Conservation (phyloP, 2,797 vertebrate species). For the Eremophila alpestris region DNA sequence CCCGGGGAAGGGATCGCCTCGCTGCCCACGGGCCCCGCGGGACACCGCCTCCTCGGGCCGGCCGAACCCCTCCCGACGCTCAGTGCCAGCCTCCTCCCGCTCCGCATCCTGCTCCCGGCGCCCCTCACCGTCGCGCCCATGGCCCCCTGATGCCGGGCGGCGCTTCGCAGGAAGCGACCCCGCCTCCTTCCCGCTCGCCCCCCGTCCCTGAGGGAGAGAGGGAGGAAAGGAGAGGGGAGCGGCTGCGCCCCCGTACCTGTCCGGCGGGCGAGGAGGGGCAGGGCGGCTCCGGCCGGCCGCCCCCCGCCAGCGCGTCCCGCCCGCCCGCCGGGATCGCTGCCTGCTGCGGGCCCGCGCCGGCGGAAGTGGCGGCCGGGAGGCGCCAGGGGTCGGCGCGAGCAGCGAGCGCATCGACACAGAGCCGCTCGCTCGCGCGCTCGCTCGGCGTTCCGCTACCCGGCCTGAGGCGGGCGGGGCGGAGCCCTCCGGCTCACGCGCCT, state of each 20-base stretch:
- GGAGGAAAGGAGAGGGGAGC: not conserved
- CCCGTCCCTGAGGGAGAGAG: not conserved
- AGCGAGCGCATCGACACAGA: not conserved
- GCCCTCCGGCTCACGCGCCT: rapidly evolving
- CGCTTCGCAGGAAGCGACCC: not conserved
- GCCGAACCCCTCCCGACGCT: not conserved
- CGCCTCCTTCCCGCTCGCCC: not conserved
- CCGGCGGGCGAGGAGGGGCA: not conserved
- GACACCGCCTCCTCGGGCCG: not conserved
- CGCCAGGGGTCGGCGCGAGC: not conserved
- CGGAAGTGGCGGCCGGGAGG: not conserved
- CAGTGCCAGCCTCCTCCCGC: not conserved
- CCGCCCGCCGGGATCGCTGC: not conserved
- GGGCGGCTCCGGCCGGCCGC: not conserved
- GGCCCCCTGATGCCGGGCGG: not conserved
- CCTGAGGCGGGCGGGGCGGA: not conserved
- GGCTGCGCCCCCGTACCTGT: not conserved
- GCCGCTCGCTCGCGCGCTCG: not conserved
- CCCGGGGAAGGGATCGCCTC: not conserved
- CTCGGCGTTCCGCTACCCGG: not conserved
- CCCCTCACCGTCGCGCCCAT: not conserved
- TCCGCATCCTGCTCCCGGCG: not conserved
- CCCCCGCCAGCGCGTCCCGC: not conserved
- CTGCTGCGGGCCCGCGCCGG: not conserved
- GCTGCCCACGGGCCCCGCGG: not conserved